Percentiles rank a stretch among this genome's conserved stretches.
Evolutionary conservation across 2,888 invertebrate genomes (phyloP).

Genomic region (Ethmia dodecea): DNA sequence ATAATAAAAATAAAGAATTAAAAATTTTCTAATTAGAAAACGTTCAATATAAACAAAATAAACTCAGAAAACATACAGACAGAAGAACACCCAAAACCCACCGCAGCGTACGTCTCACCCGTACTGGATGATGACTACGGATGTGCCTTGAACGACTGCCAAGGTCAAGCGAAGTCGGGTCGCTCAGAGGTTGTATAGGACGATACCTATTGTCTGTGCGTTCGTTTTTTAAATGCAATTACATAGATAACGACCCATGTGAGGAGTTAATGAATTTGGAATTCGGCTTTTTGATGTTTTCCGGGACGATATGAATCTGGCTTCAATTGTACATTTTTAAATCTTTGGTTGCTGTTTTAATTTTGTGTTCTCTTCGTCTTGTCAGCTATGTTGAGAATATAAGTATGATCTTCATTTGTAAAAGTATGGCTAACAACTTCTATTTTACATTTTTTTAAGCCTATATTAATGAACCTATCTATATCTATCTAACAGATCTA

Average conservation of each 20-base stretch:
- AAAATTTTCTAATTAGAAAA: background rate
- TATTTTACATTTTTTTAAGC: too few species aligned
- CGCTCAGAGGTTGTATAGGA: conserved; percentile 54
- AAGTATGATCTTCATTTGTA: too few species aligned
- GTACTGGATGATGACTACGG: conserved; percentile 49
- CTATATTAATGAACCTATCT: too few species aligned
- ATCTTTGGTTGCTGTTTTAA: background rate
- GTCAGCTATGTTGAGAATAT: background rate
- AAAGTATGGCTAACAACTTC: too few species aligned
- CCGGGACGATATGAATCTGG: conserved; percentile 30
- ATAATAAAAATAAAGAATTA: background rate
- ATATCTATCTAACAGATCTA: too few species aligned
- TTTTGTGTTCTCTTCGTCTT: background rate
- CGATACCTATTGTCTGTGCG: conserved; percentile 48
- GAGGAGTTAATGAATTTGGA: conserved; percentile 40
- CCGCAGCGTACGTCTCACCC: conserved; percentile 8
- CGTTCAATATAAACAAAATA: too few species aligned
- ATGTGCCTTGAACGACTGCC: conserved; percentile 56
- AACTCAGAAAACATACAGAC: too few species aligned
- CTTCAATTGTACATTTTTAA: background rate
- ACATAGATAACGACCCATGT: conserved; percentile 46
- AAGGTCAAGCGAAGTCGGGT: conserved; percentile 52
- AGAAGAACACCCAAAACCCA: background rate
- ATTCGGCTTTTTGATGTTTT: conserved; percentile 36
- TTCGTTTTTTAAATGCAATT: conserved; percentile 41